Percentiles rank a stretch among this genome's conserved stretches.
These are phyloP conservation scores for Taenioides sp. DNA, from an alignment of 2,797 vertebrate genomes.

Conservation along the genomic window DNA sequence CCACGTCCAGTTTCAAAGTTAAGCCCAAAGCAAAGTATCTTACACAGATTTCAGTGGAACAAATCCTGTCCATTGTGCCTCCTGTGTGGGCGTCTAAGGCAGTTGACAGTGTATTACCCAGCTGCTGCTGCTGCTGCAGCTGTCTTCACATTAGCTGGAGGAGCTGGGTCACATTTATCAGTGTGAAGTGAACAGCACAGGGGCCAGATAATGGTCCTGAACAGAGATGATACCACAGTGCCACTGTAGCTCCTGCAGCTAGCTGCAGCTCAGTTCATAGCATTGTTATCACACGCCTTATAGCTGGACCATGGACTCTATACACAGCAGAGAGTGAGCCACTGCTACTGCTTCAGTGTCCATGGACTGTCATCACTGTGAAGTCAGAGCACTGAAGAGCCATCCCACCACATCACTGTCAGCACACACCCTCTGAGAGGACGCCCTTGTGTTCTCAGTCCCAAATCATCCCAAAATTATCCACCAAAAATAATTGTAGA, in stretches of 20 bases:
- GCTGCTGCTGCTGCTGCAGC: constrained; percentile 54
- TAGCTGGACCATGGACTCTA: constrained; percentile 35
- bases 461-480: constrained; percentile 15
- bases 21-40: constrained; percentile 39
- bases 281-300: constrained; percentile 40
- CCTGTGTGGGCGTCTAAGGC: constrained; percentile 51
- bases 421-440: constrained; percentile 30
- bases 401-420: constrained; percentile 58
- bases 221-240: constrained; percentile 50
- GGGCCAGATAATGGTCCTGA: constrained; percentile 63
- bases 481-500: neutral
- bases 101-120: constrained; percentile 51
- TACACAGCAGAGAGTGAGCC: constrained; percentile 45
- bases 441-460: constrained; percentile 31
- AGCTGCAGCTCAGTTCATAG: constrained; percentile 42
- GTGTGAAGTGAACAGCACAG: constrained; percentile 39
- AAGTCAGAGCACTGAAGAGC: constrained; percentile 46
- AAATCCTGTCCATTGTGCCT: constrained; percentile 50
- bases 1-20: constrained; percentile 37
- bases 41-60: constrained; percentile 51
- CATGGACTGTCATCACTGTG: constrained; percentile 48
- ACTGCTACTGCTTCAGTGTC: constrained; percentile 51
- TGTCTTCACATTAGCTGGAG: constrained; percentile 57
- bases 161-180: constrained; percentile 55
- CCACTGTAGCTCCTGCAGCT: constrained; percentile 38